Evolutionary conservation across 2,797 vertebrate species (phyloP), one percentile per base, ranked within the genome.

Genomic region (Esox masquinongy): DNA sequence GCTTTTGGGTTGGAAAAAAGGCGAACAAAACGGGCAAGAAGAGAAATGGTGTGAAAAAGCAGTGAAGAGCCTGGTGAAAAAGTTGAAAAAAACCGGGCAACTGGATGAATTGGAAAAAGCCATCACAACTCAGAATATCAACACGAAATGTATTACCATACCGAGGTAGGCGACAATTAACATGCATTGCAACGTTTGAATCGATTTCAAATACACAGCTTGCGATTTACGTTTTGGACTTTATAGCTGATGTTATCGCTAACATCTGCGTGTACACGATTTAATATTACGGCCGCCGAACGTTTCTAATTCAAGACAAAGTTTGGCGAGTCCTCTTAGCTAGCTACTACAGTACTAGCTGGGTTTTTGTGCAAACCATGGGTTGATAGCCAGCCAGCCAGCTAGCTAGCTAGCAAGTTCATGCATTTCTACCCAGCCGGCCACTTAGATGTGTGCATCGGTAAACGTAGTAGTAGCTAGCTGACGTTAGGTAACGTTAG

Each of bases 41-140:
- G 97, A 99, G 95, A 99, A 99, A 82, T 99, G 98, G 98, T 97
- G 97, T 63, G 98, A 99, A 86, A 99, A 99, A 83, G 98, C 98
- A 64, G 98, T 99, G 83, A 99, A 99, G 87, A 99, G 97, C 91
- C 88, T 99, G 80, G 98, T 99, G 86, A 99, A 99, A 93, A 99
- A 99, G 91, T 94, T 99, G 84, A 99, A 99, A 94, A 99, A 99
- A 93, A 99, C 95, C 0, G 98, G 98, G n/a, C 97, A 99, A 83
- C 94, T 99, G 95, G 98, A 99, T 83, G 98, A 99, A 82, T 92
- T 99, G 92, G 98, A 99, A 93, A 97, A 96, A 91, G 97, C 97
- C 88, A 97, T 99, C 93, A 97, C 97, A 85, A 97, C 96, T 64
- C 97, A 99, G 93, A 99, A 95, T 86, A 93, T 93, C 93, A 96